Evolutionary conservation across 2,113 vertebrate genomes (phyloP), one percentile per base, ranked within the genome.

Genomic region (Lycaon pictus): DNA sequence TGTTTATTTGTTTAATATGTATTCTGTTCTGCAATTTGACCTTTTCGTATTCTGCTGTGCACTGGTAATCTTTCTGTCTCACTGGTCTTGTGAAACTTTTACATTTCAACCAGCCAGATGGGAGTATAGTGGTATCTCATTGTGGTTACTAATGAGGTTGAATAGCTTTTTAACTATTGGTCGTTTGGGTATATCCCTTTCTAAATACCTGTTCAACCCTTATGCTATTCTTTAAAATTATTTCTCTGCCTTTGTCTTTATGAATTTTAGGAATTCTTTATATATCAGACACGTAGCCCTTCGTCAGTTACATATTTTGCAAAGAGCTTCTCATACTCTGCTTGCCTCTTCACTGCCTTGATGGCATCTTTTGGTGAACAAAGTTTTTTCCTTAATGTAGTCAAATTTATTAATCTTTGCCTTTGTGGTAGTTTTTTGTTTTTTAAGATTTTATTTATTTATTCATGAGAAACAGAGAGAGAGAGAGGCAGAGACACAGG

Each of bases 191-290:
- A 63, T 53, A 63, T 53, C 63, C 56, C 88, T 23, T 92, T 92
- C 76, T 62, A 82, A 93, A 89, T 71, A 74, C 19, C 29, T 77
- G 10, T 90, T 83, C 11, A 51, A 3, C 17, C 27, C 51, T 55
- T 89, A 77, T 51, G 32, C 37, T 96, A 71, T 77, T 93, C 94
- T 85, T 72, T 29, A 81, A 51, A 81, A 51, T 60, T 60, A 19
- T 77, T 67, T 92, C 5, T 58, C n/a, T 97, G 65, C 23, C 48
- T 88, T 96, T 60, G 81, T 51, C 56, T 72, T 79, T 77, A 37
- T 23, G 83, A 92, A 71, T 55, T 35, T 11, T 15, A 94, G 69
- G 62, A 92, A 72, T 85, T 60, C 58, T 93, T 92, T 79, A n/a
- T 48, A 3, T 60, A 58, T 43, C 56, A 83, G 53, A 23, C 72